Base-by-base conservation (phyloP, 2,797 vertebrate species). In the Oreochromis mossambicus region DNA sequence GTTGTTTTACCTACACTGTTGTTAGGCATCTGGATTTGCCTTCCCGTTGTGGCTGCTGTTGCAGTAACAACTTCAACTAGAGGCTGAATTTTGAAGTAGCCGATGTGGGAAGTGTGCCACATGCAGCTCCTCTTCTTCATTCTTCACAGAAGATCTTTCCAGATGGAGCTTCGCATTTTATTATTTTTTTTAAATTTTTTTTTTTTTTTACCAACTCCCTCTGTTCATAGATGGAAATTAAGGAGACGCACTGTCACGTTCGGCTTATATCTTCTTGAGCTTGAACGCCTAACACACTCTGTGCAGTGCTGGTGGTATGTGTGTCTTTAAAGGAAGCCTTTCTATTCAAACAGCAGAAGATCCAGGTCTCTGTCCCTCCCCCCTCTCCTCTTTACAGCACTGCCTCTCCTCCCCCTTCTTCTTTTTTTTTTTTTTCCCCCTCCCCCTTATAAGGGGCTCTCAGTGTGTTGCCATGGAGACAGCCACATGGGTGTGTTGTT, bases 401-500 rank as follows among this genome's bases (percentile, higher is more conserved):
- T 80, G 73, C 90, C 58, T 51, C 68, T 82, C 75, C 14, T 13
- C 79, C 29, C 77, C 85, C 91, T 7, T 9, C 4, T 36, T 38
- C 7, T 3, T 4, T 34, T 1, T 34, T 34, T 34, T 34, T 46
- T 43, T 43, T 46, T 15, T 3, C 1, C 52, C 56, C 52, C 76
- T 38, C 63, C 73, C 84, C 75, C 78, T 58, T 87, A 70, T 86
- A 81, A 78, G 93, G 93, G 95, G 93, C 84, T 94, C 91, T 92
- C 34, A 81, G 89, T 94, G 89, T 96, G 97, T 96, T 98, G 97
- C 96, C 93, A 92, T 97, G 97, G 97, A 98, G 96, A 97, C 96
- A 92, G 98, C 99, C 98, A 99, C 97, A 99, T 99, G 97, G 98
- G 97, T 99, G 89, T 96, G 94, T 98, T 98, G 97, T 98, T 95